phyloP scores from a whole-genome alignment of 2,113 vertebrate species.

The Callorhinus ursinus region DNA sequence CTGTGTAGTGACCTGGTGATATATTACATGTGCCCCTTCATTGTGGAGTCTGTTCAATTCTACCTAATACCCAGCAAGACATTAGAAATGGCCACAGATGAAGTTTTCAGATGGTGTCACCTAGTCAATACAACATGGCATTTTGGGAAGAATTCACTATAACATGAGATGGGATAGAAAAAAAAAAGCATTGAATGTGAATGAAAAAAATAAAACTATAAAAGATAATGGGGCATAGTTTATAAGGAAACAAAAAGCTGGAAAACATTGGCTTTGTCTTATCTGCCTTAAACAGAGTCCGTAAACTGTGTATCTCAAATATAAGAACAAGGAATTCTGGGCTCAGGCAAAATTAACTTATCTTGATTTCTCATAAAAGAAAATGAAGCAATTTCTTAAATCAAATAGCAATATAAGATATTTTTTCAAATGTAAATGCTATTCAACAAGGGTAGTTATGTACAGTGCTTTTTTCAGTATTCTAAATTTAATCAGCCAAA shows the following conservation, averaged over 20 bases:
- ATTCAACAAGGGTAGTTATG: neutral
- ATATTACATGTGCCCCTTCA: neutral
- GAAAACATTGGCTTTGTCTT: neutral
- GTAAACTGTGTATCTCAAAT: neutral
- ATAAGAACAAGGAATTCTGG: neutral
- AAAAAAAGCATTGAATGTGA: neutral
- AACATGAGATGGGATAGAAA: neutral
- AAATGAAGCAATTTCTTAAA: constrained; percentile 24
- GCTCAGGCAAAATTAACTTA: neutral
- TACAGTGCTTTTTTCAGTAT: neutral
- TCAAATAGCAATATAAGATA: neutral
- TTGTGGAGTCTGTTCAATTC: neutral
- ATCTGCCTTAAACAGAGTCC: neutral
- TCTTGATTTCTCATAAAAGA: neutral
- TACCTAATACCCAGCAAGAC: neutral
- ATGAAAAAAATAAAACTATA: neutral
- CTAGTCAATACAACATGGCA: neutral
- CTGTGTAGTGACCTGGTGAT: neutral
- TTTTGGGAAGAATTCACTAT: neutral
- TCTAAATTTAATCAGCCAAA: neutral
- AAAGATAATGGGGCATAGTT: neutral
- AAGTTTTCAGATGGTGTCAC: neutral
- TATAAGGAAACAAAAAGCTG: neutral
- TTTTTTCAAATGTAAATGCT: constrained; percentile 14
- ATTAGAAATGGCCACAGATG: neutral